Base-by-base conservation (phyloP, 2,113 vertebrate species). In the Halcyon malimbica region DNA sequence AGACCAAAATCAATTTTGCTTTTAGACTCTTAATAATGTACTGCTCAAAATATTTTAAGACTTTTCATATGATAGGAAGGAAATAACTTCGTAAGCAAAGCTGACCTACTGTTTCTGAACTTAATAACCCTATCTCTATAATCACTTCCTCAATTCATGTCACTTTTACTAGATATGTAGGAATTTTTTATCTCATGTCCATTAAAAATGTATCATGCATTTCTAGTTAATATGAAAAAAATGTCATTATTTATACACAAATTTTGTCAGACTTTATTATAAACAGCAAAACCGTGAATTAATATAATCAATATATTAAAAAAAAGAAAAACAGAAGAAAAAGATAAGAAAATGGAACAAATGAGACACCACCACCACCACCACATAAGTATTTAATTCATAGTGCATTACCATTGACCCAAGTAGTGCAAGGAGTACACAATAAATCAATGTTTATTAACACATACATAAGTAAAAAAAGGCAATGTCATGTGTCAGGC, bases 391-490 rank as follows among this genome's bases (percentile, higher is more conserved):
- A 87, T 82, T 96, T 93, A 93, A 63, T 81, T 11, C 59, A 86
- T 39, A 73, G 31, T 87, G 18, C 18, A 54, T 85, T 85, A 65
- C 13, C 68, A 33, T 31, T 88, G 70, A 44, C 82, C 57, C 28
- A 51, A 76, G 75, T 79, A 73, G 65, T 64, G 16, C 12, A 67
- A 31, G 50, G 44, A 95, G 91, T 73, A 93, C 86, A 89, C 17
- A 62, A 84, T 62, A 96, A 96, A 97, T 97, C 80, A 93, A 80
- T 91, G 80, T 90, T 86, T 96, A 84, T 90, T 95, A 54, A 56
- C 57, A 70, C 91, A 79, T 75, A 77, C 92, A 74, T 69, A 93
- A 91, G n/a, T 25, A 80, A 56, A 83, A 94, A 93, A 88, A 85
- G 29, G 54, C 75, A 93, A 87, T 96, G 96, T 89, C 78, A 91